Conservation (phyloP, 2,797 vertebrate genomes). For the Sciurus vulgaris region DNA sequence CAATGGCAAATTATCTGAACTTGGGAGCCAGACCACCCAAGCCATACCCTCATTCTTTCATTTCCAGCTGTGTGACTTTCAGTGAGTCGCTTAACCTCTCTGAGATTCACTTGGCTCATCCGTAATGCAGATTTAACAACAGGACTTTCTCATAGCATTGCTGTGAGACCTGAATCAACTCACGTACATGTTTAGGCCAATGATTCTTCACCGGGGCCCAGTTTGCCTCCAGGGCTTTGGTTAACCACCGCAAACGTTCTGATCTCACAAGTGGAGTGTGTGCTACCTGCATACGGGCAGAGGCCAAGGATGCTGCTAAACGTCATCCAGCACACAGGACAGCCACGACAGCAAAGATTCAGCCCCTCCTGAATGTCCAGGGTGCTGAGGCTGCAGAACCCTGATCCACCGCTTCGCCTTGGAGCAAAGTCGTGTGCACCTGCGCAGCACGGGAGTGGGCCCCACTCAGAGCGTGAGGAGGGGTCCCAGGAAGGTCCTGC, state of each 20-base stretch:
- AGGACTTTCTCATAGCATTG: not conserved
- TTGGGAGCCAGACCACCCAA: not conserved
- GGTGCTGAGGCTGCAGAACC: not conserved
- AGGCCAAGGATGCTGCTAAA: not conserved
- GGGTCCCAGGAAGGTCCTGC: not conserved
- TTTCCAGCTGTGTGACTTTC: not conserved
- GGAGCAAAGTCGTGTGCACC: not conserved
- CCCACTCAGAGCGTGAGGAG: too few species aligned
- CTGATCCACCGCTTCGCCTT: too few species aligned
- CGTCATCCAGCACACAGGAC: not conserved
- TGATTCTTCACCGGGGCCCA: not conserved
- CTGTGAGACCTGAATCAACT: not conserved
- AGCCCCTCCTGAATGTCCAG: not conserved
- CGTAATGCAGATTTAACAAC: not conserved
- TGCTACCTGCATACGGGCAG: not conserved
- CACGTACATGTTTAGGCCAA: not conserved
- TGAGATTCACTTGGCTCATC: not conserved
- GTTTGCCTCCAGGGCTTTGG: not conserved
- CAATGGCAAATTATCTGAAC: not conserved
- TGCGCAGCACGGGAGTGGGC: too few species aligned
- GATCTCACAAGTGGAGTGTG: not conserved
- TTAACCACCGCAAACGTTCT: not conserved
- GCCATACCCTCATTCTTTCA: not conserved
- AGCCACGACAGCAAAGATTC: not conserved
- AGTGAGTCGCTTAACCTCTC: not conserved